phyloP scores from a whole-genome alignment of 2,113 vertebrate species.

The Equus przewalskii region DNA sequence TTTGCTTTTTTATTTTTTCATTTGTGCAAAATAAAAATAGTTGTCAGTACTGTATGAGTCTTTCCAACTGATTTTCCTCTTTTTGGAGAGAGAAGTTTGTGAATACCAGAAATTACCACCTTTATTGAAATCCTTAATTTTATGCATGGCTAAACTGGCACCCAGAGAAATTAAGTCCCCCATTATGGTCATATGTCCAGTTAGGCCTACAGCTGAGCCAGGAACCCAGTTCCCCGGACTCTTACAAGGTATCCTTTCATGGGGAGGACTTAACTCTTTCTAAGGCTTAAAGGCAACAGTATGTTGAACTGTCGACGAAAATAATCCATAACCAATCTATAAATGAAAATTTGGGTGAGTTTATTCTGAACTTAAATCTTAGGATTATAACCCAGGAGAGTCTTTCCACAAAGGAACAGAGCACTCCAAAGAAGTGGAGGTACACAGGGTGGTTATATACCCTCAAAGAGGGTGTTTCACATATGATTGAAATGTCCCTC shows the following conservation, averaged over 20 bases:
- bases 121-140: neutral
- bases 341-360: too few relatives aligned
- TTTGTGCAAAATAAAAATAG: constrained; percentile 2
- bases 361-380: too few relatives aligned
- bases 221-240: neutral
- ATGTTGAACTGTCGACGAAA: neutral
- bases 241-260: neutral
- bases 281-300: neutral
- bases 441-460: too few relatives aligned
- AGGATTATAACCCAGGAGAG: too few relatives aligned
- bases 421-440: too few relatives aligned
- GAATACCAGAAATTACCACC: neutral
- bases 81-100: neutral
- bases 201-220: neutral
- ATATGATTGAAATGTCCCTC: too few relatives aligned
- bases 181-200: neutral
- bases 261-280: neutral
- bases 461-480: too few relatives aligned
- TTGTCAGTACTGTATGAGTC: neutral
- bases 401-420: too few relatives aligned
- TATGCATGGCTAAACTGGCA: neutral
- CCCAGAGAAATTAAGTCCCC: neutral
- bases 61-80: neutral
- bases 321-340: too few relatives aligned
- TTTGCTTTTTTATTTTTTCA: neutral